Base-by-base conservation (phyloP, 2,888 invertebrate genomes). In the Epinotia demarniana region DNA sequence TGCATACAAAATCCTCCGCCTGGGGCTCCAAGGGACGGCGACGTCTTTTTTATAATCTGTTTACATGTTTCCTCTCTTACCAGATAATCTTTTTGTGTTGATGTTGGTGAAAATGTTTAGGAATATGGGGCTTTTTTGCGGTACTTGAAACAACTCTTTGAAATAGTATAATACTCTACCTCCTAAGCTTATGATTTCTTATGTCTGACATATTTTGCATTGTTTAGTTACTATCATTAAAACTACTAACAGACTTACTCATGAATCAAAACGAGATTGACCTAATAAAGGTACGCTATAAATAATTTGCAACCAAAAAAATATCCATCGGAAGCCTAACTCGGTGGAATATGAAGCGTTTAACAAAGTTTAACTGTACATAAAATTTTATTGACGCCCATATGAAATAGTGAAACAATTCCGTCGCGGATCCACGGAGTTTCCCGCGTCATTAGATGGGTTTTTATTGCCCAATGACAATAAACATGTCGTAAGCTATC, bases 371-470 rank as follows among this genome's bases (percentile, higher is more conserved):
- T 90, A 93, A 93, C 92, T 92, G 90, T 83, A 89, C 91, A 93
- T 94, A 93, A 94, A 93, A 92, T 92, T 93, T 94, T 94, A 94
- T 93, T 91, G 88, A 91, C 89, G 91, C 92, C 90, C 92, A 92
- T 93, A 93, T 92, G 93, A 94, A 90, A 91, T 93, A 93, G 91
- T 92, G 88, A 91, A 90, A 91, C 92, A 92, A 91, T 92, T 83
- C 83, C 86, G 86, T 81, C 83, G 83, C 87, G 86, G 84, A 88
- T 85, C 86, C 86, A 81, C 85, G 86, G 86, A 88, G 85, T 88
- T 90, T 92, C 89, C 84, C 92, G 92, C 89, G 89, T 93, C 94
- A 94, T 94, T 93, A 93, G 92, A 86, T 90, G 87, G 88, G 84
- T 90, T 93, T 93, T 94, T 94, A 94, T 94, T 90, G 85, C 89